Percentiles rank a stretch among this genome's conserved stretches.
phyloP scores from a whole-genome alignment of 2,888 invertebrate genomes.

The Augochlorella aurata region DNA sequence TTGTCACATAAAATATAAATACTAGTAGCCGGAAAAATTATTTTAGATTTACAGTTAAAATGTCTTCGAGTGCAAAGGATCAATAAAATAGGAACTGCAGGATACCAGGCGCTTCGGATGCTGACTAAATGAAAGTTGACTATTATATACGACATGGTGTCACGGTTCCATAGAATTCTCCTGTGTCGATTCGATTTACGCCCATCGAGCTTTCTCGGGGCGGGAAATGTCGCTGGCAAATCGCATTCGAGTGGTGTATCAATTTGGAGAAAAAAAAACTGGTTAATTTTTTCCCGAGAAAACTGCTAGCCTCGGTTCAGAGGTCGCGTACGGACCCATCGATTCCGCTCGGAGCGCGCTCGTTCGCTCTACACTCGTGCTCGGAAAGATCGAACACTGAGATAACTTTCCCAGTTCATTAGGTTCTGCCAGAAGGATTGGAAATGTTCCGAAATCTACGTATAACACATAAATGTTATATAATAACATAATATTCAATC shows the following conservation, averaged over 20 bases:
- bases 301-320: not conserved
- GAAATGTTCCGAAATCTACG: no score
- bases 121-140: conserved; percentile 1
- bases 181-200: not conserved
- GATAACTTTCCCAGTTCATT: no score
- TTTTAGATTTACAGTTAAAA: no score
- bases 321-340: not conserved
- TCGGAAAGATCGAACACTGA: not conserved
- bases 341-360: not conserved
- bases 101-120: not conserved
- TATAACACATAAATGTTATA: no score
- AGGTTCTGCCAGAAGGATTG: not conserved
- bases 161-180: not conserved
- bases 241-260: not conserved
- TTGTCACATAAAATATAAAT: no score
- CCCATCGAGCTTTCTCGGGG: not conserved
- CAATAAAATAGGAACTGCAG: not conserved
- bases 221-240: not conserved
- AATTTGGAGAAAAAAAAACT: not conserved
- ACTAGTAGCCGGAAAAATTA: no score
- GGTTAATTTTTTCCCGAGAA: not conserved
- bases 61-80: no score
- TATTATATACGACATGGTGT: conserved; percentile 11
- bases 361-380: not conserved
- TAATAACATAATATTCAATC: not conserved